Base-by-base conservation (phyloP, 2,797 vertebrate species). In the Rousettus madagascariensis region DNA sequence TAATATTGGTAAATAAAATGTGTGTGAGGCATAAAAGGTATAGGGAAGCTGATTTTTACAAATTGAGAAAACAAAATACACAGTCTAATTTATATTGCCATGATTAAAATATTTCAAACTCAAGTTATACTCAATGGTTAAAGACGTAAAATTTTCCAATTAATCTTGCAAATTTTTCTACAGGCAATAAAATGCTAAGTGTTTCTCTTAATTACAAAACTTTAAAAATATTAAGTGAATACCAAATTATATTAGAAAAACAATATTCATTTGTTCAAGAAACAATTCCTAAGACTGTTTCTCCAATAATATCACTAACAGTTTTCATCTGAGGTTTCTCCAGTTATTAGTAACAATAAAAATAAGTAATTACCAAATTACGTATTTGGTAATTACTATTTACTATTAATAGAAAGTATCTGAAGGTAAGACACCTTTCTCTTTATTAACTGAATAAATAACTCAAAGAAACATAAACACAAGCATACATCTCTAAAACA, bases 101-200 rank as follows among this genome's bases (percentile, higher is more conserved):
- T n/a, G 17, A 30, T 24, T 72, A 87, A 46, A 88, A 63, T 68
- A 65, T 72, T 93, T 95, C 20, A 90, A 90, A 79, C 8, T 36
- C 8, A 92, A 82, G 61, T 65, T 46, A 90, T n/a, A 66, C 1
- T 22, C 19, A 78, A 38, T 26, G 19, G 4, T 85, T 87, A 77
- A 89, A 94, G 9, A 72, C 20, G 12, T 71, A 88, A 78, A 84
- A 9, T 10, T 38, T 95, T 86, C 46, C 84, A 92, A 30, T 89
- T 75, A 68, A 66, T 41, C 36, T 36, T 80, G 13, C 3, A 88
- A 26, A 51, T 83, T 89, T 8, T 82, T 72, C 61, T 78, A 49
- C 8, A 38, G 13, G 5, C 22, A 10, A 6, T 71, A 77, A 93
- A 53, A 72, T 85, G 43, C 26, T 94, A 86, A 69, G 4, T 53